Conservation (phyloP, 2,888 invertebrate species). For the Proisotoma minuta region DNA sequence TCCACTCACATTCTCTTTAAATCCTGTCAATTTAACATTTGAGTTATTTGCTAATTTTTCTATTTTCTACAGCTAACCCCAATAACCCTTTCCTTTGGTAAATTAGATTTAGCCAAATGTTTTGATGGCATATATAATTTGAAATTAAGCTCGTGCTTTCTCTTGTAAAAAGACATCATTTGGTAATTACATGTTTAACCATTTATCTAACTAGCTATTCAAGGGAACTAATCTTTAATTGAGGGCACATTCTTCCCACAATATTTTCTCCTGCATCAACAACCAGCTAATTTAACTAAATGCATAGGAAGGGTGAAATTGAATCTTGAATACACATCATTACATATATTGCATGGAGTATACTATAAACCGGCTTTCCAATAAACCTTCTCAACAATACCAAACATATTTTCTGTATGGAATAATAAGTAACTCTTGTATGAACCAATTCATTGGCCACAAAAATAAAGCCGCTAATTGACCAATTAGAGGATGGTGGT, state of each 20-base stretch:
- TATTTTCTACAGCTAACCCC: slow-evolving; percentile 18
- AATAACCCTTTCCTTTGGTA: neutral
- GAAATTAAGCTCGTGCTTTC: too few species aligned
- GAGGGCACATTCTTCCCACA: slow-evolving; percentile 15
- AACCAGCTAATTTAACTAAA: too few species aligned
- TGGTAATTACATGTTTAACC: neutral
- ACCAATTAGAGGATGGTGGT: neutral
- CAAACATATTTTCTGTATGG: too few species aligned
- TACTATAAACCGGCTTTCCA: too few species aligned
- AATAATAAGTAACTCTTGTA: too few species aligned
- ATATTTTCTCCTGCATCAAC: neutral
- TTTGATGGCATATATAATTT: too few species aligned
- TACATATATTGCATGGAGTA: too few species aligned
- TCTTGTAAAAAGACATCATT: too few species aligned
- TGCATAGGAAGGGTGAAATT: too few species aligned
- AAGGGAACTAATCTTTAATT: neutral
- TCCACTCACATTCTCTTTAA: slow-evolving; percentile 42
- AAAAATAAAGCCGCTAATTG: slow-evolving; percentile 2
- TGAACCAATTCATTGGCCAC: too few species aligned
- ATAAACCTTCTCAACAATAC: too few species aligned
- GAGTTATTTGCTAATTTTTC: slow-evolving; percentile 47
- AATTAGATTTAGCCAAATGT: neutral
- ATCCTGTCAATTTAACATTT: slow-evolving; percentile 47
- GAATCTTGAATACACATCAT: too few species aligned
- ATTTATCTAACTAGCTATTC: neutral